These are phyloP conservation scores for Sarcophaga peregrina DNA, from an alignment of 1,140 invertebrate genomes.

Conservation along the genomic window DNA sequence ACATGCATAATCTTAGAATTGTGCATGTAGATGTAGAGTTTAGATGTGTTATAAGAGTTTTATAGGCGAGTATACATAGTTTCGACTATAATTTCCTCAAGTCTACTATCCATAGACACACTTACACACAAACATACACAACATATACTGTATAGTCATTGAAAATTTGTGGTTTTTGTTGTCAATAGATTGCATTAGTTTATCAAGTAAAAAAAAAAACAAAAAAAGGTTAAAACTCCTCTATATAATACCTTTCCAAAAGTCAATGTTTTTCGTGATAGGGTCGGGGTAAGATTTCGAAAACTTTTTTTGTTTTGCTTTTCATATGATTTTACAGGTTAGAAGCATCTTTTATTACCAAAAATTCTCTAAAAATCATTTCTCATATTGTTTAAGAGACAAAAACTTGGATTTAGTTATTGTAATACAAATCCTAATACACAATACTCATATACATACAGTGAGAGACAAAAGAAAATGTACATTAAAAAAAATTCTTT, in stretches of 20 bases:
- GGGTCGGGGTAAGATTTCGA: not conserved
- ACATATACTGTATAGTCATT: not conserved
- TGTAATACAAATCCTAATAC: not conserved
- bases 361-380: slow-evolving; percentile 2
- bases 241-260: not conserved
- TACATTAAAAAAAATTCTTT: no score
- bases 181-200: slow-evolving; percentile 43
- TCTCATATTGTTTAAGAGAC: not conserved
- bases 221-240: not conserved
- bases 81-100: not conserved
- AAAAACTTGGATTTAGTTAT: not conserved
- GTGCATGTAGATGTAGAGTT: not conserved
- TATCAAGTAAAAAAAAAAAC: slow-evolving; percentile 9
- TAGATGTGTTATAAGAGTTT: slow-evolving; percentile 9
- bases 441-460: not conserved
- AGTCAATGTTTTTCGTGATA: not conserved
- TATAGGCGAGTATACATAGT: not conserved
- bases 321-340: not conserved
- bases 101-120: not conserved
- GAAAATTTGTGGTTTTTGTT: slow-evolving; percentile 30
- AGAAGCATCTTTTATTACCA: not conserved
- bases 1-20: not conserved
- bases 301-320: not conserved
- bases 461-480: no score
- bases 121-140: not conserved